Conservation (phyloP, 2,113 vertebrate species). For the Dipodomys spectabilis region DNA sequence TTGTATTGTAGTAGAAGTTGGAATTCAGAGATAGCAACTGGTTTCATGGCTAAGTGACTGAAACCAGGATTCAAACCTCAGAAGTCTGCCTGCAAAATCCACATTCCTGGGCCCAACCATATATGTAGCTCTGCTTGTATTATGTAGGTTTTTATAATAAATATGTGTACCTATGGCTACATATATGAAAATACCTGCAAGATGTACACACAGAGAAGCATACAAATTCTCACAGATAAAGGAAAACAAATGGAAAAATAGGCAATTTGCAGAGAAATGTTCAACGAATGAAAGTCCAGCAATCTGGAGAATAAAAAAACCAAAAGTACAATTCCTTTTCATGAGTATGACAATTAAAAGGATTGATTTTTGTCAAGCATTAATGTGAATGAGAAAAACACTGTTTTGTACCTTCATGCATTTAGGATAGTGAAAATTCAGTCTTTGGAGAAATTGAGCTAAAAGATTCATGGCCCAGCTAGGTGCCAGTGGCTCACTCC, state of each 20-base stretch:
- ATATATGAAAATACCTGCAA: no score
- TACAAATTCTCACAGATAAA: not conserved
- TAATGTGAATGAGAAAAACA: not conserved
- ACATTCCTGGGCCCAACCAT: not conserved
- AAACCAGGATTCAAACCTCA: not conserved
- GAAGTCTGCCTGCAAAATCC: slow-evolving; percentile 4
- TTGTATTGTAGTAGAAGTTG: no score
- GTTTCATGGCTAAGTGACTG: not conserved
- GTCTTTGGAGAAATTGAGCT: not conserved
- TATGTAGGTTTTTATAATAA: not conserved
- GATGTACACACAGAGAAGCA: not conserved
- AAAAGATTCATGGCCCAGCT: not conserved
- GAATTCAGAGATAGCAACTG: no score
- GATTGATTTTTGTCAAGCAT: not conserved
- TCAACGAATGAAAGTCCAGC: not conserved
- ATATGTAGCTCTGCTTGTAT: not conserved
- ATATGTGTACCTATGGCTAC: no score
- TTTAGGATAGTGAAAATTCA: not conserved
- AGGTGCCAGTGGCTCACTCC: no score
- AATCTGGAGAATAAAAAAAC: not conserved
- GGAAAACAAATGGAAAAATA: not conserved
- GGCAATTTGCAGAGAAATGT: not conserved
- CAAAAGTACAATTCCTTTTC: not conserved
- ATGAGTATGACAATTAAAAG: slow-evolving; percentile 15
- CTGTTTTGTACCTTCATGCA: not conserved